Conservation (phyloP, 2,888 invertebrate species). For the Lasioglossum calceatum region DNA sequence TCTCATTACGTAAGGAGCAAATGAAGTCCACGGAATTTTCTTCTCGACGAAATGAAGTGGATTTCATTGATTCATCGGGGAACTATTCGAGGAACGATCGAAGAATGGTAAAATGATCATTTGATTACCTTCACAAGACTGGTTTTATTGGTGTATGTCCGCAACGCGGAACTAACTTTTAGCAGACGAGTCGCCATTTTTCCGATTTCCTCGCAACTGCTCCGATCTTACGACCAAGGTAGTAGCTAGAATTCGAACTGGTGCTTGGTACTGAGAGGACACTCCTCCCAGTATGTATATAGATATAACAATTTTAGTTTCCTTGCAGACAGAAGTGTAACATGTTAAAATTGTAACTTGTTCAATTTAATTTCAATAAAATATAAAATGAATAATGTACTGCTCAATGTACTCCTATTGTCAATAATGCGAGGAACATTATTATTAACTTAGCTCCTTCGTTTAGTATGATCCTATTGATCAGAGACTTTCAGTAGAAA, state of each 20-base stretch:
- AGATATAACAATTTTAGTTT: slow-evolving; percentile 5
- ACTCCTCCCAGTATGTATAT: slow-evolving; percentile 7
- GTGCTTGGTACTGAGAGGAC: neutral
- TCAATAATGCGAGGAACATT: neutral
- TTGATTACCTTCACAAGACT: slow-evolving; percentile 80
- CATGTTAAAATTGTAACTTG: neutral
- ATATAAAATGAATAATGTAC: neutral
- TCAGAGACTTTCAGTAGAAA: neutral
- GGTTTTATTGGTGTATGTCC: slow-evolving; percentile 80
- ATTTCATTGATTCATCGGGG: neutral
- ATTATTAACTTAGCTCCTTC: neutral
- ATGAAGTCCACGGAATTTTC: slow-evolving; percentile 31
- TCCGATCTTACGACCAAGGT: slow-evolving; percentile 14
- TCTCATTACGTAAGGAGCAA: slow-evolving; percentile 75
- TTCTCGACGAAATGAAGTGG: neutral
- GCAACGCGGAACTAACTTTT: slow-evolving; percentile 80
- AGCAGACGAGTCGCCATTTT: slow-evolving; percentile 84
- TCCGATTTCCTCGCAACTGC: slow-evolving; percentile 40
- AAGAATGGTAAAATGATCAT: neutral
- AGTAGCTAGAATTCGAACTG: slow-evolving; percentile 10
- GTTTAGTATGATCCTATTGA: neutral
- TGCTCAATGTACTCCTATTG: neutral
- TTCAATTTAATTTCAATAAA: neutral
- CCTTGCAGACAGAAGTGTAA: neutral
- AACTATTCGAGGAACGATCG: neutral